These are phyloP conservation scores for Agraylea sexmaculata DNA, from an alignment of 1,140 invertebrate genomes.

Conservation along the genomic window DNA sequence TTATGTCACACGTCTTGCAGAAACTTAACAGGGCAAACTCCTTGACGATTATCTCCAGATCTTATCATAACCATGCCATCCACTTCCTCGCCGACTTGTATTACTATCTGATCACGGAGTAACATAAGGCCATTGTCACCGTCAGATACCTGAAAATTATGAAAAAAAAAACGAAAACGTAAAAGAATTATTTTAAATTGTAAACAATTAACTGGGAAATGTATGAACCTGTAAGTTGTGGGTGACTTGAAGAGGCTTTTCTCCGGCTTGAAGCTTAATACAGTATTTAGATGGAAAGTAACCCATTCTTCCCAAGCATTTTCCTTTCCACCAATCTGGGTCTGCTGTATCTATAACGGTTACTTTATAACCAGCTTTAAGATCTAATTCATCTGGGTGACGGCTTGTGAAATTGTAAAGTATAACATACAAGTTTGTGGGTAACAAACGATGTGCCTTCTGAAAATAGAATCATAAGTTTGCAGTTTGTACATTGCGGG, in stretches of 20 bases:
- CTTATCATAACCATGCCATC: conserved; percentile 88
- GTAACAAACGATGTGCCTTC: conserved; percentile 74
- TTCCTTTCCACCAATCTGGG: conserved; percentile 95
- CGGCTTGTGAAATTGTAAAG: conserved; percentile 91
- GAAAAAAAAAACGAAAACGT: no score
- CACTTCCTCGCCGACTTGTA: conserved; percentile 78
- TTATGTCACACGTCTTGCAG: conserved; percentile 72
- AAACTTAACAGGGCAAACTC: conserved; percentile 71
- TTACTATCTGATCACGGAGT: conserved; percentile 60
- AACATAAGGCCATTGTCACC: conserved; percentile 51
- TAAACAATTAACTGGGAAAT: neutral
- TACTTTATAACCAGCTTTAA: conserved; percentile 91
- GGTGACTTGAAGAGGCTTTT: conserved; percentile 75
- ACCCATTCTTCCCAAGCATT: conserved; percentile 80
- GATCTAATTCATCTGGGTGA: conserved; percentile 85
- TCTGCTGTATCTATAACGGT: conserved; percentile 90
- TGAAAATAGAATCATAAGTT: conserved; percentile 31
- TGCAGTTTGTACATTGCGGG: neutral
- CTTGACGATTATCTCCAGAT: conserved; percentile 74
- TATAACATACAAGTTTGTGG: conserved; percentile 87
- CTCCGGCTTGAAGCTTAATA: conserved; percentile 76
- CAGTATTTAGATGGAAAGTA: conserved; percentile 94
- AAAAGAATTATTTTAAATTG: neutral
- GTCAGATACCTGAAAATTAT: conserved; percentile 48
- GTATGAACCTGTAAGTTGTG: conserved; percentile 46